Conservation (phyloP, 2,797 vertebrate species). For the Todus mexicanus region DNA sequence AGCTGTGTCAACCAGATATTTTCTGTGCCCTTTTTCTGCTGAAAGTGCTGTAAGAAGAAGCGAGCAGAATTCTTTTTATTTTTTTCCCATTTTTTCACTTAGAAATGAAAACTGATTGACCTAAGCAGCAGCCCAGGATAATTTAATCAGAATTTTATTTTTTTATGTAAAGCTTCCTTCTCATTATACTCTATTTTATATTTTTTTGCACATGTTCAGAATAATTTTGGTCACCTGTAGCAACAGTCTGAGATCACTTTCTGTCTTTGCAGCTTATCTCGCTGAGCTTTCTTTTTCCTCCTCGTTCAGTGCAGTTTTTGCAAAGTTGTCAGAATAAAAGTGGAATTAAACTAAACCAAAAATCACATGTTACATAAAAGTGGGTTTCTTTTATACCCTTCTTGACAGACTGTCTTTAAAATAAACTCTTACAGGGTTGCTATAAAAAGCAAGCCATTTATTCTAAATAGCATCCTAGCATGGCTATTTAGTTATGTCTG, state of each 20-base stretch:
- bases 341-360: background rate
- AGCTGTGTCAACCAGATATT: background rate
- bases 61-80: background rate
- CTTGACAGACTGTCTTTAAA: constrained; percentile 5
- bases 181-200: background rate
- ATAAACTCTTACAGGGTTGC: background rate
- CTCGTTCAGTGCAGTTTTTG: background rate
- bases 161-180: background rate
- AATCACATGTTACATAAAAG: background rate
- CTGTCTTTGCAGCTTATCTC: background rate
- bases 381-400: background rate
- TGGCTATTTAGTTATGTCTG: background rate
- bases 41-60: background rate
- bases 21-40: background rate
- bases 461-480: background rate
- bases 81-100: background rate
- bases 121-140: background rate
- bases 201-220: background rate
- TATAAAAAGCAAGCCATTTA: background rate
- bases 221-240: background rate
- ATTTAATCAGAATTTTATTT: background rate
- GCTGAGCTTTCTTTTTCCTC: background rate
- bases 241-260: background rate
- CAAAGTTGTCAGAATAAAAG: background rate
- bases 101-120: background rate